Evolutionary conservation across 2,797 vertebrate genomes (phyloP), one percentile per base, ranked within the genome.

Genomic region (Oreortyx pictus): DNA sequence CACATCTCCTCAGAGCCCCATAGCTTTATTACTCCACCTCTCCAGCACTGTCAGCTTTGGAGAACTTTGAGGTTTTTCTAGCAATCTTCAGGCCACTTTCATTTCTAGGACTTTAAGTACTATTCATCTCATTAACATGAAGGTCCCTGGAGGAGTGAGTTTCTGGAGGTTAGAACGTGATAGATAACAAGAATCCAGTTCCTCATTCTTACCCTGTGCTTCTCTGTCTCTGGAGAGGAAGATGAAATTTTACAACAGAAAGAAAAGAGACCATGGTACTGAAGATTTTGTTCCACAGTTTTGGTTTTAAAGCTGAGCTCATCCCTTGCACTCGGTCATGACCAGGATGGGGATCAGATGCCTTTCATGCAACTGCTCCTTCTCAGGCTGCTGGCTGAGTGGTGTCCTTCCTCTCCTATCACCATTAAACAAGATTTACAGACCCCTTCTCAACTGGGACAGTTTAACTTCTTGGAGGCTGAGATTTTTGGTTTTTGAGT

Each of bases 401-500:
- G 39, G 23, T 12, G 25, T 78, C 14, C 71, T 82, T 65, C 47
- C 41, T 73, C 49, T 56, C 46, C 37, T 62, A 6, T 0, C 1
- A 24, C 29, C 43, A 12, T 39, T 60, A 71, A 71, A 71, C 20
- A 75, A 56, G 14, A 49, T 33, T 79, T 41, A 27, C 16, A 37
- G 11, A 52, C 49, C 41, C 50, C 5, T 59, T 31, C 33, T 49
- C 50, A 67, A 15, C 22, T 8, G 9, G 18, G 14, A 65, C 52
- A 9, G 15, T 14, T 17, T 1, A 17, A 31, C 24, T 37, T 72
- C 41, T 43, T 33, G 9, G 12, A 35, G 47, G 4, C 1, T 79
- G 25, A 11, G 7, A 1, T 20, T 73, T 77, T 82, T 4, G 0
- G 0, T 16, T 49, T 46, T 24, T 74, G 59, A 14, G 18, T 29